These are phyloP conservation scores for Physella acuta DNA, from an alignment of 1,140 invertebrate species.

Conservation along the genomic window DNA sequence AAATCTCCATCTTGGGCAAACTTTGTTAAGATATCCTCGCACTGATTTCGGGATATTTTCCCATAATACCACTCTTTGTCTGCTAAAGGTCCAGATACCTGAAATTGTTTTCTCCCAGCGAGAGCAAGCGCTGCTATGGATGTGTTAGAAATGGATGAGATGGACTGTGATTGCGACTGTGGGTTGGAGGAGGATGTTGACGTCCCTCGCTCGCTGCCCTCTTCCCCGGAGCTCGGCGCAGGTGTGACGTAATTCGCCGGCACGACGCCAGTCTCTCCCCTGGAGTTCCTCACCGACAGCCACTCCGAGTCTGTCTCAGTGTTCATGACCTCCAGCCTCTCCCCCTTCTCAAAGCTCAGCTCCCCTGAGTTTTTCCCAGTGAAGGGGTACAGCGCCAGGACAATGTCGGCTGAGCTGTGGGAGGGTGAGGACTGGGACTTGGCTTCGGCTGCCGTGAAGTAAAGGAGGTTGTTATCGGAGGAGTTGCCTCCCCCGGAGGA, in stretches of 20 bases:
- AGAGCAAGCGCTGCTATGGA: slow-evolving; percentile 40
- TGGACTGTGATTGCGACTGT: slow-evolving; percentile 58
- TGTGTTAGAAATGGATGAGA: slow-evolving; percentile 54
- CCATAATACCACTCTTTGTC: slow-evolving; percentile 88
- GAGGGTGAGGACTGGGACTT: slow-evolving; percentile 59
- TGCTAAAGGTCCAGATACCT: slow-evolving; percentile 51
- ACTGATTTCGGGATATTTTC: slow-evolving; percentile 88
- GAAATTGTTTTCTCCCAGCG: slow-evolving; percentile 48
- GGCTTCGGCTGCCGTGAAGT: slow-evolving; percentile 84
- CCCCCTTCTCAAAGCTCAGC: slow-evolving; percentile 89
- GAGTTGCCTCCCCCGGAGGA: slow-evolving; percentile 20
- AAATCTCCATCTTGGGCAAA: slow-evolving; percentile 97
- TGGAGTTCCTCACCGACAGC: slow-evolving; percentile 90
- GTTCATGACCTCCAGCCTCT: slow-evolving; percentile 88
- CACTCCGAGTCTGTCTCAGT: slow-evolving; percentile 88
- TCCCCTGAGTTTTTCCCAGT: slow-evolving; percentile 75
- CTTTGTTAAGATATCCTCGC: slow-evolving; percentile 90
- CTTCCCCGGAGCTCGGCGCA: slow-evolving; percentile 43
- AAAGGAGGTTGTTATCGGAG: slow-evolving; percentile 63
- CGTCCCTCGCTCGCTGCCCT: slow-evolving; percentile 45
- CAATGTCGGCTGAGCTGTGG: slow-evolving; percentile 65
- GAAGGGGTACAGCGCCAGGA: slow-evolving; percentile 64
- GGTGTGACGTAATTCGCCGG: slow-evolving; percentile 90
- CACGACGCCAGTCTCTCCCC: slow-evolving; percentile 87
- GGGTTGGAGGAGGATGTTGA: slow-evolving; percentile 50